Conservation (phyloP, 2,797 vertebrate species). For the Lacerta agilis region DNA sequence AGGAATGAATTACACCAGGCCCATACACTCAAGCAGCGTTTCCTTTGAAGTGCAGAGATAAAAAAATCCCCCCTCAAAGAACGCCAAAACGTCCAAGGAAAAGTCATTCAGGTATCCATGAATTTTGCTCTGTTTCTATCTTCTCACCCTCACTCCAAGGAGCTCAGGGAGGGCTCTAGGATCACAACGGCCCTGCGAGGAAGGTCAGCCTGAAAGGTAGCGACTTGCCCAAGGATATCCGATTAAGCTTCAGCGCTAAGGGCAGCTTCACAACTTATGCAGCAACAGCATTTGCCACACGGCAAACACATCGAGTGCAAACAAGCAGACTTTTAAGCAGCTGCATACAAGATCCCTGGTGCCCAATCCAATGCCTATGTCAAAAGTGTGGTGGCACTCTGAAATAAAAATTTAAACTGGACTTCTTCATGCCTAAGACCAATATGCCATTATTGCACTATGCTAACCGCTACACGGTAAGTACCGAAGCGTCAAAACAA, state of each 20-base stretch:
- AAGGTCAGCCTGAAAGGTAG: not conserved
- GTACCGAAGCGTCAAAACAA: not conserved
- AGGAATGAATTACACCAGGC: not conserved
- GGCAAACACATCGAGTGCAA: not conserved
- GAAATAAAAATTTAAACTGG: not conserved
- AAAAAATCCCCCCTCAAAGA: not conserved
- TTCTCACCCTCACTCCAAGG: not conserved
- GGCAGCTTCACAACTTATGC: not conserved
- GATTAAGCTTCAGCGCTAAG: not conserved
- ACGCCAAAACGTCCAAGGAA: not conserved
- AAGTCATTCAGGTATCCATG: not conserved
- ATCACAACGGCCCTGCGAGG: not conserved
- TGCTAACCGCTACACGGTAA: too few species aligned
- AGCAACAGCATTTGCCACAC: not conserved
- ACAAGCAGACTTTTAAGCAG: not conserved
- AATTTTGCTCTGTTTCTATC: not conserved
- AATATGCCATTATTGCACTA: not conserved
- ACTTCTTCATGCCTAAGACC: not conserved
- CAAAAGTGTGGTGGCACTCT: not conserved
- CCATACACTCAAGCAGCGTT: not conserved
- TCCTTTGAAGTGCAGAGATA: constrained; percentile 7
- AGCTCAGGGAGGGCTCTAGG: not conserved
- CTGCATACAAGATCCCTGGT: not conserved
- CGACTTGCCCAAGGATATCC: not conserved
- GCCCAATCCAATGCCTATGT: not conserved